Evolutionary conservation across 2,888 invertebrate genomes (phyloP).

Genomic region (Selenia dentaria): DNA sequence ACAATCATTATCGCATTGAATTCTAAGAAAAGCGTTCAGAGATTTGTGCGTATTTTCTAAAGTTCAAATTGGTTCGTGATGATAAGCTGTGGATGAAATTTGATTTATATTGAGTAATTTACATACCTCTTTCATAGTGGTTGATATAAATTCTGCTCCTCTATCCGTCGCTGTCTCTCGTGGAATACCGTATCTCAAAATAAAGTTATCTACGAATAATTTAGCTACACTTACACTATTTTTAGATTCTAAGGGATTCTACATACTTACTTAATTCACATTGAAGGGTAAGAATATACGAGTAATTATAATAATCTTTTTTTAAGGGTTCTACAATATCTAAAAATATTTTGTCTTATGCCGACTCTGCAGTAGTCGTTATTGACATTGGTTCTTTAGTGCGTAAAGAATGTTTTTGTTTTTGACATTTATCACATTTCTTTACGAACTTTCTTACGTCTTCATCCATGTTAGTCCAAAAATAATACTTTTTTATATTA

Average conservation of each 20-base stretch:
- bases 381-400: constrained; percentile 24
- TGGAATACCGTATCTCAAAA: neutral
- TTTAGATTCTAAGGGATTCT: neutral
- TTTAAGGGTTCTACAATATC: constrained; percentile 32
- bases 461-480: constrained; percentile 24
- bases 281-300: constrained; percentile 28
- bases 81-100: neutral
- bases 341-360: constrained; percentile 27
- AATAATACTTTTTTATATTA: constrained; percentile 31
- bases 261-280: constrained; percentile 17
- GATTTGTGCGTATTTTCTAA: neutral
- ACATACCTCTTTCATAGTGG: neutral
- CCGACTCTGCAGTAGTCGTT: constrained; percentile 25
- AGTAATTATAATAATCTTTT: constrained; percentile 20
- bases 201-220: constrained; percentile 1
- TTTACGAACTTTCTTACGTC: constrained; percentile 22
- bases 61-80: neutral
- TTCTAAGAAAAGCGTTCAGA: neutral
- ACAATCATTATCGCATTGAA: neutral
- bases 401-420: constrained; percentile 18
- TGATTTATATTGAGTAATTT: neutral
- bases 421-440: constrained; percentile 22
- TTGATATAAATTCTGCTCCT: constrained; percentile 1
- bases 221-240: neutral
- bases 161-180: neutral